Evolutionary conservation across 2,113 vertebrate species (phyloP).

Genomic region (Tyto alba): DNA sequence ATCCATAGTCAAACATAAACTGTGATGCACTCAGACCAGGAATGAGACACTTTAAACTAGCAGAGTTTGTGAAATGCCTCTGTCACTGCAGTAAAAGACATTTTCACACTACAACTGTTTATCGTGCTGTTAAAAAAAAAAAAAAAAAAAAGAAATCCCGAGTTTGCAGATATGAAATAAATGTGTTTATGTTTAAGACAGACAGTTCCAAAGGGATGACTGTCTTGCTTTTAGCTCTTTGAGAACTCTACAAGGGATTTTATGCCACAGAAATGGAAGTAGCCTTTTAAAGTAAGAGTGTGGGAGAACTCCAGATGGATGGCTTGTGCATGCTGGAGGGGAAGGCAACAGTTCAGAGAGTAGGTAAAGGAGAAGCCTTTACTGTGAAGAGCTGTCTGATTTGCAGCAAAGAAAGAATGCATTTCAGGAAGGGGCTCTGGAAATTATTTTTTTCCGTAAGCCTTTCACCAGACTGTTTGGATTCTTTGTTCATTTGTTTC

Average conservation of each 20-base stretch:
- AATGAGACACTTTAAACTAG: not conserved
- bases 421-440: not conserved
- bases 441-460: slow-evolving; percentile 17
- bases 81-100: not conserved
- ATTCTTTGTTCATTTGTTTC: slow-evolving; percentile 37
- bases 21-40: not conserved
- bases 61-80: not conserved
- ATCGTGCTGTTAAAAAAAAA: not conserved
- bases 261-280: not conserved
- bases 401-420: not conserved
- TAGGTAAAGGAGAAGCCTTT: not conserved
- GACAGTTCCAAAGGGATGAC: not conserved
- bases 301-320: not conserved
- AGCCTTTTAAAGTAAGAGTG: not conserved
- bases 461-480: slow-evolving; percentile 12
- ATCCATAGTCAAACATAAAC: not conserved
- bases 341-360: not conserved
- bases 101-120: not conserved
- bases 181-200: not conserved
- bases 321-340: not conserved
- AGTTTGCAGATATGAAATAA: not conserved
- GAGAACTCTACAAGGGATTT: not conserved
- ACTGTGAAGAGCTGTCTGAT: not conserved
- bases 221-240: not conserved
- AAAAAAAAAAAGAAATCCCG: too few relatives aligned